A percentile compares a stretch with the other conserved stretches of the same genome.
Evolutionary conservation across 2,797 vertebrate genomes (phyloP).

Genomic region (Lagorchestes hirsutus): DNA sequence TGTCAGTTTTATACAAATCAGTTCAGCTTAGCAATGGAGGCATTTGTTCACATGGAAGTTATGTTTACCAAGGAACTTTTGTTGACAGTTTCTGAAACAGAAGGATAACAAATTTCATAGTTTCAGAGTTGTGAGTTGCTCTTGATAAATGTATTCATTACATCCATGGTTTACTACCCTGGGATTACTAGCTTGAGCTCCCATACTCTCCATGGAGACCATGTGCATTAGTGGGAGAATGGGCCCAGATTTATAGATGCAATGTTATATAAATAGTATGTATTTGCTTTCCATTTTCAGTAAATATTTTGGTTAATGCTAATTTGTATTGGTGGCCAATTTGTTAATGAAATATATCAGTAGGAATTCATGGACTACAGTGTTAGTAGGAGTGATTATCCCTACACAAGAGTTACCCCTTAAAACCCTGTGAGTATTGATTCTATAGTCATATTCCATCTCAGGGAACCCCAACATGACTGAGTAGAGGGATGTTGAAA

Average conservation of each 20-base stretch:
- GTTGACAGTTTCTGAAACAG: not conserved
- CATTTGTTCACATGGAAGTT: not conserved
- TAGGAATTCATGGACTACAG: not conserved
- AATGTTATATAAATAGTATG: not conserved
- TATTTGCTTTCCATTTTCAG: not conserved
- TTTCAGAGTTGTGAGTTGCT: not conserved
- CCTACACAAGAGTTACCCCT: not conserved
- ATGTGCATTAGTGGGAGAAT: not conserved
- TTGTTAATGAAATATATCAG: not conserved
- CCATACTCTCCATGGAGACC: not conserved
- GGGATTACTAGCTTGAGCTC: not conserved
- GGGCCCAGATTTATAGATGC: not conserved
- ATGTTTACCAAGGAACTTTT: not conserved
- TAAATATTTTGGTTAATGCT: not conserved
- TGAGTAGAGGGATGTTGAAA: not conserved
- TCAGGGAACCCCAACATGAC: not conserved
- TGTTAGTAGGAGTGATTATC: not conserved
- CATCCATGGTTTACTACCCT: not conserved
- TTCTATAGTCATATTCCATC: not conserved
- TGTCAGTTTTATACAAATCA: not conserved
- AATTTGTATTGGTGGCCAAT: not conserved
- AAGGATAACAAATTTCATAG: not conserved
- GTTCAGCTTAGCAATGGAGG: not conserved
- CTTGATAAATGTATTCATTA: not conserved
- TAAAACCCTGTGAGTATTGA: not conserved